Conservation (phyloP, 2,797 vertebrate species). For the Epinephelus awoara region DNA sequence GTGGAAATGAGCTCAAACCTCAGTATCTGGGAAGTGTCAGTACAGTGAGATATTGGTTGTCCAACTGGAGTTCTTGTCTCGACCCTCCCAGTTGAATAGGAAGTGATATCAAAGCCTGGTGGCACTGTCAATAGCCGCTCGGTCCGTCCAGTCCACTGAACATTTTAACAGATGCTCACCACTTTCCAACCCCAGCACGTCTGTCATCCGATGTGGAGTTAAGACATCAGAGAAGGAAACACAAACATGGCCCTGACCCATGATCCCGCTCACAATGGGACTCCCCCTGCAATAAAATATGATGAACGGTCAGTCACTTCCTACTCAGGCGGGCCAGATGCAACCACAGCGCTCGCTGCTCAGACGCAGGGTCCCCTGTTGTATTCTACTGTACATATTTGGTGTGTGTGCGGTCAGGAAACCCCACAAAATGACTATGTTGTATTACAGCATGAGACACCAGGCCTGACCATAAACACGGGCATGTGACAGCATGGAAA, state of each 20-base stretch:
- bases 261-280: constrained; percentile 61
- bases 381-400: constrained; percentile 70
- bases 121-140: not conserved
- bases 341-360: constrained; percentile 60
- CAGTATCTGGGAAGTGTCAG: constrained; percentile 38
- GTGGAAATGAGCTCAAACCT: constrained; percentile 46
- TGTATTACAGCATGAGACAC: constrained; percentile 76
- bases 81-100: constrained; percentile 8
- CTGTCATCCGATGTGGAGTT: constrained; percentile 54
- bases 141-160: constrained; percentile 27
- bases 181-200: constrained; percentile 26
- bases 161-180: constrained; percentile 55
- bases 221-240: constrained; percentile 69
- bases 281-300: constrained; percentile 70
- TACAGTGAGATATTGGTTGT: not conserved
- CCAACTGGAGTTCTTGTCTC: not conserved
- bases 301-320: constrained; percentile 73
- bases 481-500: constrained; percentile 79
- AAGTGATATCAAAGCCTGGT: constrained; percentile 5
- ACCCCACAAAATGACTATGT: constrained; percentile 79
- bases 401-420: constrained; percentile 74
- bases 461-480: constrained; percentile 65
- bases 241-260: constrained; percentile 67
- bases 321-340: constrained; percentile 52
- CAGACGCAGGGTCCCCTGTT: constrained; percentile 56